phyloP scores from a whole-genome alignment of 2,888 invertebrate species.

The Drosophila pseudotakahashii region DNA sequence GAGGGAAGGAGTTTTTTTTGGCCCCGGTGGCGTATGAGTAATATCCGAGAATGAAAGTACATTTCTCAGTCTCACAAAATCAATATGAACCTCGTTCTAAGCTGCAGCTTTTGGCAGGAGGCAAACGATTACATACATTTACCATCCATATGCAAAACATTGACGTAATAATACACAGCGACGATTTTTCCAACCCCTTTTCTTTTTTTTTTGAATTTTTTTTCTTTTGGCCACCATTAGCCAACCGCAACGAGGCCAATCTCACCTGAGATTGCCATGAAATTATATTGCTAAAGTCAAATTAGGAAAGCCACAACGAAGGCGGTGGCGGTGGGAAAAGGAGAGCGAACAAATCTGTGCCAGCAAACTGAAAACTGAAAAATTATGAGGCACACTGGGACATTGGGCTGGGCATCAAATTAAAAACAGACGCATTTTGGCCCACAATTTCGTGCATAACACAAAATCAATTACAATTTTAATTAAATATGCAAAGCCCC shows the following conservation, averaged over 20 bases:
- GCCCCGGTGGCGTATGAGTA: slow-evolving; percentile 46
- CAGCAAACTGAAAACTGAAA: slow-evolving; percentile 66
- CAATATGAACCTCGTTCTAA: slow-evolving; percentile 33
- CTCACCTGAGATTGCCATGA: slow-evolving; percentile 76
- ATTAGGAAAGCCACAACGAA: slow-evolving; percentile 59
- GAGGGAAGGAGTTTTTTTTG: background rate
- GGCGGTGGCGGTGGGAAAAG: background rate
- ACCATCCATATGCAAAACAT: slow-evolving; percentile 67
- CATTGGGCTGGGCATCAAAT: slow-evolving; percentile 60
- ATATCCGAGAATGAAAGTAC: slow-evolving; percentile 40
- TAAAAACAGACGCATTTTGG: slow-evolving; percentile 76
- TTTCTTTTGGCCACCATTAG: slow-evolving; percentile 40
- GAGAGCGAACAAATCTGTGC: slow-evolving; percentile 55
- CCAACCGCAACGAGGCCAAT: slow-evolving; percentile 61
- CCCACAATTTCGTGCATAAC: slow-evolving; percentile 75
- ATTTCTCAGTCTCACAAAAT: slow-evolving; percentile 36
- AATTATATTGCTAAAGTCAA: slow-evolving; percentile 61
- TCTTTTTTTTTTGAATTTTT: slow-evolving; percentile 11
- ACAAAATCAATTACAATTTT: slow-evolving; percentile 81
- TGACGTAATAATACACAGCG: slow-evolving; percentile 53
- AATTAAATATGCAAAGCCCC: slow-evolving; percentile 80
- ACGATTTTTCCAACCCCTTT: background rate
- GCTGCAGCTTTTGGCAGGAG: slow-evolving; percentile 21
- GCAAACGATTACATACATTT: slow-evolving; percentile 42
- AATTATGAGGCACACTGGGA: slow-evolving; percentile 73